Evolutionary conservation across 2,113 vertebrate genomes (phyloP), one percentile per base, ranked within the genome.

Genomic region (Antennarius striatus): DNA sequence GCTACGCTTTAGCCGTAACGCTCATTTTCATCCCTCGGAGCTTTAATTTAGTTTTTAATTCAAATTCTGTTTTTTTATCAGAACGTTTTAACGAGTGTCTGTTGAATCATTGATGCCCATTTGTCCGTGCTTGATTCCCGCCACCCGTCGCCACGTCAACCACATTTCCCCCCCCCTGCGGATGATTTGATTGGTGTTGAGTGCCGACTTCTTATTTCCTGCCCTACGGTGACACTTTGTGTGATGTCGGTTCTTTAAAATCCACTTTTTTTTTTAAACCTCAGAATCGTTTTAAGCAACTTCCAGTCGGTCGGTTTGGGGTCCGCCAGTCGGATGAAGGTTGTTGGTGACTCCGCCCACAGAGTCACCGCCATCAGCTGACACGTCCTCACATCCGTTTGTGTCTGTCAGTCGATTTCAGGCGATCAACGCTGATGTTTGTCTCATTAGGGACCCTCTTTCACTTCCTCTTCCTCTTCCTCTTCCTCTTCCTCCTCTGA

Each of bases 351-450:
- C 54, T 55, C 10, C 61, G 45, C 47, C 62, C 64, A 61, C 56
- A 69, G 56, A 75, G 70, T 71, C 48, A 67, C 65, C 80, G 62
- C 32, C 32, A 59, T 71, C 68, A 71, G 52, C 60, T 64, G 12
- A 52, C 39, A 73, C 70, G 77, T 82, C 75, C 42, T 36, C 28
- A 48, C 68, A 64, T 87, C 78, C 79, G 80, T 85, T 82, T 87
- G 78, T 83, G 87, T 68, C 81, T 75, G 88, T 88, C 88, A 79
- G 87, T 86, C 42, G 50, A 88, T 85, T 79, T 75, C 40, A 53
- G 39, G 36, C 77, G 86, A 89, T 77, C 66, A 74, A 63, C 28
- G 56, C 79, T 71, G 80, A 84, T 67, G 76, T 68, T 71, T 59
- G 53, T 56, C 77, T 91, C 88, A 87, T 91, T 90, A 85, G 60